Evolutionary conservation across 1,140 invertebrate genomes (phyloP), one percentile per base, ranked within the genome.

Genomic region (Oryzaephilus surinamensis): DNA sequence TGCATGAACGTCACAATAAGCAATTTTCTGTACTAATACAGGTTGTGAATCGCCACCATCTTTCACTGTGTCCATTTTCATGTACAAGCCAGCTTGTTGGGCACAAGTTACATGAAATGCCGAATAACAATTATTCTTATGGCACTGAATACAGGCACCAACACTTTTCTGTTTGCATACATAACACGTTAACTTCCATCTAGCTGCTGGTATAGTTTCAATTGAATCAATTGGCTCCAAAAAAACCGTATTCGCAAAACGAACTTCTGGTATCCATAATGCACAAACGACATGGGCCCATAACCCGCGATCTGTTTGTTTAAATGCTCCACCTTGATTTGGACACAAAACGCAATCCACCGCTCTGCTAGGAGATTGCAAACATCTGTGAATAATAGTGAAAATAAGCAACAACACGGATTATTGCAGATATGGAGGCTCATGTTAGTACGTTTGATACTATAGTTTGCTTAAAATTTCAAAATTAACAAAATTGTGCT

Each of bases 241-340:
- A 64, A 97, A 98, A 1, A 94, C 89, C 2, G 89, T 93, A 58
- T 97, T 98, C 1, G 93, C 92, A 67, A 98, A 98, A 45, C 91
- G 76, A 2, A 97, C 93, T 78, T 99, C 95, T 3, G 95, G 96
- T 56, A 99, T 96, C 94, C 95, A 99, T 4, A 99, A 66, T 2
- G 94, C 95, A 66, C 96, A 99, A 1, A 98, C 90, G 3, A 99
- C 94, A 67, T 99, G 96, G 13, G 93, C 94, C 96, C 96, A 99
- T 3, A 85, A 81, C 0, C 86, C 80, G 63, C 89, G 76, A 63
- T 97, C 93, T 0, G 95, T 98, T 67, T 98, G 94, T 65, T 99
- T 99, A 50, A 99, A 97, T 27, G 96, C 96, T 38, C 96, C 96
- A 33, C 93, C 93, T 55, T 91, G 87, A 62, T 98, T 98, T 0